Conservation (phyloP, 1,140 invertebrate species). For the Bombus sylvicola region DNA sequence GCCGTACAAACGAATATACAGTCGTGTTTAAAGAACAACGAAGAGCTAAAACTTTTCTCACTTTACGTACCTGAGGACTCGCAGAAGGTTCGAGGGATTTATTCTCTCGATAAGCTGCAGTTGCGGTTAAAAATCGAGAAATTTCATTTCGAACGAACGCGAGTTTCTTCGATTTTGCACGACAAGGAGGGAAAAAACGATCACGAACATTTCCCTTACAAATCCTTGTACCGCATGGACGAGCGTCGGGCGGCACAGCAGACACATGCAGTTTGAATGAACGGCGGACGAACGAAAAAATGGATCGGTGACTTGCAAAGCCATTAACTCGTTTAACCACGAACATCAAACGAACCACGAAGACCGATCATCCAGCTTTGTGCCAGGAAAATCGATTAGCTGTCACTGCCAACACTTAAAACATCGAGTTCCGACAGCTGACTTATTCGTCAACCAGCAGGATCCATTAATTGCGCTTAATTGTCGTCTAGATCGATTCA, state of each 20-base stretch:
- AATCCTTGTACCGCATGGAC: constrained; percentile 1
- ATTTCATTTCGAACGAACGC: neutral
- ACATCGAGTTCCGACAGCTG: constrained; percentile 50
- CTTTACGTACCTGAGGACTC: neutral
- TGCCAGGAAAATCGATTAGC: constrained; percentile 49
- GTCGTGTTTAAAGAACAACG: neutral
- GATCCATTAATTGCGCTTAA: constrained; percentile 16
- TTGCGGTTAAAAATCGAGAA: neutral
- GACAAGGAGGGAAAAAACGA: neutral
- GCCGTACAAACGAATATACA: neutral
- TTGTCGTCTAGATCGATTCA: constrained; percentile 1
- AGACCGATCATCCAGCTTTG: constrained; percentile 59
- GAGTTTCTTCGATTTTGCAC: neutral
- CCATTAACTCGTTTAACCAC: constrained; percentile 60
- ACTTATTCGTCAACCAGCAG: constrained; percentile 33
- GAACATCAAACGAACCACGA: constrained; percentile 62
- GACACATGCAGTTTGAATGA: constrained; percentile 30
- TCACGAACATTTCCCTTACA: neutral
- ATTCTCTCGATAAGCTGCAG: neutral
- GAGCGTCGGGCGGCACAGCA: neutral
- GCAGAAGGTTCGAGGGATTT: neutral
- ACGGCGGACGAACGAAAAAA: constrained; percentile 46
- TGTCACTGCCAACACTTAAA: constrained; percentile 57
- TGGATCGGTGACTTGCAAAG: constrained; percentile 60
- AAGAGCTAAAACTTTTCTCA: neutral